Percentiles rank a stretch among this genome's conserved stretches.
Evolutionary conservation across 2,888 invertebrate species (phyloP).

Genomic region (Caradrina clavipalpis): DNA sequence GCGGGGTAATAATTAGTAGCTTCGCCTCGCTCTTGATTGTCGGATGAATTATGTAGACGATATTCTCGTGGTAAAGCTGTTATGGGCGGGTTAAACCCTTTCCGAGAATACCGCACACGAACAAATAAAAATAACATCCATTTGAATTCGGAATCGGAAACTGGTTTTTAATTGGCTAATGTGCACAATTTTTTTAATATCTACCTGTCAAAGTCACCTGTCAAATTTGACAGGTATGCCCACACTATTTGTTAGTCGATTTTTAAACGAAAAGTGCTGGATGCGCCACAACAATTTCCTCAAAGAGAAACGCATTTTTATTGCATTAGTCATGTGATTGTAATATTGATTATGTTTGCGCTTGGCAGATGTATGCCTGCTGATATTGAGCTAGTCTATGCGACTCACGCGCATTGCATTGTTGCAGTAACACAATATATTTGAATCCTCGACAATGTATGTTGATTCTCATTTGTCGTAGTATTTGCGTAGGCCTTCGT

Average conservation of each 20-base stretch:
- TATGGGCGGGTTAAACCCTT: constrained; percentile 41
- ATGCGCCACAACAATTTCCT: constrained; percentile 26
- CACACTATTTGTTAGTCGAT: background rate
- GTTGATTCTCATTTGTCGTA: constrained; percentile 32
- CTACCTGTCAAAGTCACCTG: background rate
- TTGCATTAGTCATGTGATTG: constrained; percentile 60
- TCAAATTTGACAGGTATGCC: constrained; percentile 10
- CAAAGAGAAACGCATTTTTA: constrained; percentile 53
- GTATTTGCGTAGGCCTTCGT: constrained; percentile 34
- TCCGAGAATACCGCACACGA: constrained; percentile 45
- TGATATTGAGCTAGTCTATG: constrained; percentile 57
- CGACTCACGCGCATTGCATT: constrained; percentile 61
- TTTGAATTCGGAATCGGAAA: constrained; percentile 40
- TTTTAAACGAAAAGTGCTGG: constrained; percentile 15
- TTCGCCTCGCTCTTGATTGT: constrained; percentile 41
- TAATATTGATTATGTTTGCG: constrained; percentile 54
- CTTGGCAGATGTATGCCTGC: constrained; percentile 53
- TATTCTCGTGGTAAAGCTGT: constrained; percentile 45
- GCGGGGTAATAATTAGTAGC: constrained; percentile 51
- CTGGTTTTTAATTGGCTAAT: constrained; percentile 24
- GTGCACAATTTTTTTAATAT: constrained; percentile 13
- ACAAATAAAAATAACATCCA: constrained; percentile 37
- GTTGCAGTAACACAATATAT: constrained; percentile 57
- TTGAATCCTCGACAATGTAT: constrained; percentile 37
- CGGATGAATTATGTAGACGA: constrained; percentile 51